Conservation (phyloP, 2,888 invertebrate genomes). For the Drosophila prolongata region DNA sequence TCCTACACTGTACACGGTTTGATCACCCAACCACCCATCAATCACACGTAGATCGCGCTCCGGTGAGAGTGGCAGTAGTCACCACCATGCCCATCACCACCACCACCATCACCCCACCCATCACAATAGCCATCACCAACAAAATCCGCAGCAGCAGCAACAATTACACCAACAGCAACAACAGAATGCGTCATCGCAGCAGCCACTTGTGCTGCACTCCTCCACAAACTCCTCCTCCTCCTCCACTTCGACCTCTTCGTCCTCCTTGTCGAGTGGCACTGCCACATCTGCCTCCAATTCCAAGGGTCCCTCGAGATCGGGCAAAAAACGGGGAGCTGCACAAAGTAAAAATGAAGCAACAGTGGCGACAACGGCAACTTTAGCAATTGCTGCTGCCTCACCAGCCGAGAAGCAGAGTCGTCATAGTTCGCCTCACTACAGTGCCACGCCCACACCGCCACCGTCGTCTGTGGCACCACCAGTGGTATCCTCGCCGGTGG, state of each 20-base stretch:
- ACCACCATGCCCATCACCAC: slow-evolving; percentile 63
- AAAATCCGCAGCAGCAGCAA: slow-evolving; percentile 48
- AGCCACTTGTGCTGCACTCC: slow-evolving; percentile 29
- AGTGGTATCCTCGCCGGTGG: slow-evolving; percentile 68
- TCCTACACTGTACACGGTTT: slow-evolving; percentile 31
- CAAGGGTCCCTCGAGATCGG: slow-evolving; percentile 69
- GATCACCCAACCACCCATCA: slow-evolving; percentile 16
- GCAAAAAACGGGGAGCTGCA: slow-evolving; percentile 83
- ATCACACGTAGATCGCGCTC: slow-evolving; percentile 76
- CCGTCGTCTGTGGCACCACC: slow-evolving; percentile 58
- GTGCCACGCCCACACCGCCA: slow-evolving; percentile 69
- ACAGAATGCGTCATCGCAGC: slow-evolving; percentile 14
- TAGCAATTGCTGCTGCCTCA: slow-evolving; percentile 22
- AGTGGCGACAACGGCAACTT: slow-evolving; percentile 15
- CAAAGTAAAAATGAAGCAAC: slow-evolving; percentile 50
- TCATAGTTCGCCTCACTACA: slow-evolving; percentile 63
- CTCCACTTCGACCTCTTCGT: slow-evolving; percentile 19
- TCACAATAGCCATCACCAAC: slow-evolving; percentile 54
- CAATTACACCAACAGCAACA: slow-evolving; percentile 59
- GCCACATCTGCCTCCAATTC: slow-evolving; percentile 7
- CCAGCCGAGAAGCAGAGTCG: slow-evolving; percentile 46
- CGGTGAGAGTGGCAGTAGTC: slow-evolving; percentile 80
- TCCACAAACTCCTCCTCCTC: slow-evolving; percentile 39
- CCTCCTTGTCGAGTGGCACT: slow-evolving; percentile 18
- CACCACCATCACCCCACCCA: slow-evolving; percentile 62